Conservation (phyloP, 35 echinoderm and acorn worm genomes). For the Ophioderma brevispina region DNA sequence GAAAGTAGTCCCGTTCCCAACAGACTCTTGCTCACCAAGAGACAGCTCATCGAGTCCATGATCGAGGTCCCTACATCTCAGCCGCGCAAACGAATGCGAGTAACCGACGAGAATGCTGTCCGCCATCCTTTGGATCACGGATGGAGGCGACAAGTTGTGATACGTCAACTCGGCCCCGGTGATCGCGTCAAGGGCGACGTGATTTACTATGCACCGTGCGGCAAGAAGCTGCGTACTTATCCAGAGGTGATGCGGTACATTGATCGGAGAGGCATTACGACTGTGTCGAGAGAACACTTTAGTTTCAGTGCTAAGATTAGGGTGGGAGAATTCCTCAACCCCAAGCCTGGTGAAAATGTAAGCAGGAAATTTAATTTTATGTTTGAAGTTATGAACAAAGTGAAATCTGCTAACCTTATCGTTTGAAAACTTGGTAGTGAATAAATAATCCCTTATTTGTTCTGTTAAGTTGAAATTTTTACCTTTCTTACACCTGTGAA, state of each 20-base stretch:
- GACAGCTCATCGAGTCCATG: neutral
- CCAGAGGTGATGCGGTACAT: constrained; percentile 96
- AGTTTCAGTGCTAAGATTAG: constrained; percentile 97
- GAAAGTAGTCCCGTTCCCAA: constrained; percentile 51
- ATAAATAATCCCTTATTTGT: neutral
- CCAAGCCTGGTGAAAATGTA: constrained; percentile 89
- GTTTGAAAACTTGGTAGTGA: too few species aligned
- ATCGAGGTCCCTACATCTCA: neutral
- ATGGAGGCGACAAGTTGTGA: constrained; percentile 88
- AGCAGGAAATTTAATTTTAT: too few species aligned
- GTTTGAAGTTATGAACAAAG: too few species aligned
- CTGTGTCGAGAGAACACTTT: constrained; percentile 86
- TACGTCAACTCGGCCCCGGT: constrained; percentile 92
- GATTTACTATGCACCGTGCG: constrained; percentile 96
- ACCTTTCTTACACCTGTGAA: too few species aligned
- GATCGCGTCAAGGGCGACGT: constrained; percentile 96
- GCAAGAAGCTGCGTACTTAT: constrained; percentile 94
- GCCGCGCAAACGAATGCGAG: constrained; percentile 83
- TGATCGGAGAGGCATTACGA: constrained; percentile 66
- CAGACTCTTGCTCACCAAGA: constrained; percentile 19
- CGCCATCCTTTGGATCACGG: constrained; percentile 71
- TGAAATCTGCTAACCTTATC: too few species aligned
- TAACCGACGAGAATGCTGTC: constrained; percentile 87
- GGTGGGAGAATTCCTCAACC: constrained; percentile 93
- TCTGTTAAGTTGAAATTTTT: neutral